Evolutionary conservation across 2,797 vertebrate species (phyloP), one percentile per base, ranked within the genome.

Genomic region (Macroramphosus scolopax): DNA sequence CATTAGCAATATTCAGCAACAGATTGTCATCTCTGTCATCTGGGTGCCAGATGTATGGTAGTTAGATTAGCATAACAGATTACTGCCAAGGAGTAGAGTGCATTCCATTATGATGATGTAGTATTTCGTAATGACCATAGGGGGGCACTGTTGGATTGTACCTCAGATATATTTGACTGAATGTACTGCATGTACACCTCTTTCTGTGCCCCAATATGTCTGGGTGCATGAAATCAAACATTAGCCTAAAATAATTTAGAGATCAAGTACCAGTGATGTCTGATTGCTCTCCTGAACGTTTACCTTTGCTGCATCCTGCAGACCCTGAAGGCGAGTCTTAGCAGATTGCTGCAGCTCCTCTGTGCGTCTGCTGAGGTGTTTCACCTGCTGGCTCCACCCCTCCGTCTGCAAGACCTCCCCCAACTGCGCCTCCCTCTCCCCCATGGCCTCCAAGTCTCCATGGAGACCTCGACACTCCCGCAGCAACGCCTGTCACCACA

Each of bases 241-340:
- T 20, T 10, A n/a, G n/a, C n/a, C 7, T 29, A 0, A 51, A 26
- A 33, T n/a, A 41, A 5, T 52, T 17, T 15, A n/a, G 7, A 8
- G 5, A 29, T 16, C n/a, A n/a, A n/a, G n/a, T n/a, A n/a, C n/a
- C n/a, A n/a, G n/a, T n/a, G n/a, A n/a, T n/a, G n/a, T n/a, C n/a
- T n/a, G n/a, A n/a, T n/a, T n/a, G n/a, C n/a, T n/a, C n/a, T n/a
- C n/a, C n/a, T 14, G 1, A 26, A 3, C 17, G 11, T 12, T 3
- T 20, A 86, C 96, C 93, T 97, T 96, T 47, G 94, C 89, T 47
- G 95, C 95, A 63, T 99, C 96, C 50, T 96, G 93, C 50, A 99
- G 85, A 68, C 77, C 95, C 78, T 95, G 93, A 29, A 97, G 75
- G 8, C 88, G 89, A 1, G 62, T 76, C 82, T 79, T 92, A 70